Percentiles rank a stretch among this genome's conserved stretches.
phyloP scores from a whole-genome alignment of 2,113 vertebrate genomes.

The Gallinago media region DNA sequence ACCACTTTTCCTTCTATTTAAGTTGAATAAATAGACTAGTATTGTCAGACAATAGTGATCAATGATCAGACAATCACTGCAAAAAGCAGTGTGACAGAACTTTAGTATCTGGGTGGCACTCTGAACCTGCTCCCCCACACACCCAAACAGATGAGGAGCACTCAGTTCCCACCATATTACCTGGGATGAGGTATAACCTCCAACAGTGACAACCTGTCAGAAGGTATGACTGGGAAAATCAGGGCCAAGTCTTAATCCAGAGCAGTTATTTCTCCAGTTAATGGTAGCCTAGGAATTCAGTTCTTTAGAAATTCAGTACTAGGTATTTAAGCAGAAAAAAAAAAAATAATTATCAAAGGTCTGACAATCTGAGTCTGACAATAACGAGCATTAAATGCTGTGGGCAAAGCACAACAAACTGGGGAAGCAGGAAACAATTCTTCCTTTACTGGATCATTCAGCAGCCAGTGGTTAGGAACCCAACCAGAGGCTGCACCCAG shows the following conservation, averaged over 20 bases:
- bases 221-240: neutral
- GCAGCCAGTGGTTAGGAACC: neutral
- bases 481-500: neutral
- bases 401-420: neutral
- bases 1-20: neutral
- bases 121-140: neutral
- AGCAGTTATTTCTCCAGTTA: neutral
- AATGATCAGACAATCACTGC: neutral
- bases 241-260: neutral
- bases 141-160: neutral
- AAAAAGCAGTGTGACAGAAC: neutral
- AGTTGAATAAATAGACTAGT: neutral
- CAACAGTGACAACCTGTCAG: neutral
- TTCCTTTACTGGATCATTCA: neutral
- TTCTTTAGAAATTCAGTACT: neutral
- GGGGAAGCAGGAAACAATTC: neutral
- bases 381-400: neutral
- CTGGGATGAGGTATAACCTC: neutral
- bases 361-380: neutral
- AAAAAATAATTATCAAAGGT: neutral
- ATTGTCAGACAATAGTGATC: too few species aligned
- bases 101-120: neutral
- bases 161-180: too few species aligned
- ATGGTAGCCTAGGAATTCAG: neutral
- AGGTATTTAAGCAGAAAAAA: neutral